phyloP scores from a whole-genome alignment of 2,113 vertebrate genomes.

The Grus americana region DNA sequence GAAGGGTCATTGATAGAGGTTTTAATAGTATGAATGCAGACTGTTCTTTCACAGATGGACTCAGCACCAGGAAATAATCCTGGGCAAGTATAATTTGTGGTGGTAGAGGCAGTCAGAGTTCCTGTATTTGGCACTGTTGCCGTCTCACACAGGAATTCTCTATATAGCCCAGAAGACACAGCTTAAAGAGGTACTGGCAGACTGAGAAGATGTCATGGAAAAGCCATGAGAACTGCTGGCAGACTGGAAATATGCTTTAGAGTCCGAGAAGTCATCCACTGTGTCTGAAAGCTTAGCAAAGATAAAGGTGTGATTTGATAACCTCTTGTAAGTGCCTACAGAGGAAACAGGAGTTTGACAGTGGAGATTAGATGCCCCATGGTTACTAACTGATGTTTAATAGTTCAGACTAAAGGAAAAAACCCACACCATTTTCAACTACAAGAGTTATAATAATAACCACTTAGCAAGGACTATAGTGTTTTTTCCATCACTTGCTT shows the following conservation, averaged over 20 bases:
- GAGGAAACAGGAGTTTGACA: not conserved
- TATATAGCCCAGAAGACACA: not conserved
- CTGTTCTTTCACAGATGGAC: not conserved
- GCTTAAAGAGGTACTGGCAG: rapidly evolving
- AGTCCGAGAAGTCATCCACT: not conserved
- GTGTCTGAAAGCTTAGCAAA: not conserved
- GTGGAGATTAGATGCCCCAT: not conserved
- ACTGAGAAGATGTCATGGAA: not conserved
- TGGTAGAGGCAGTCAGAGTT: not conserved
- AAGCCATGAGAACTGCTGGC: not conserved
- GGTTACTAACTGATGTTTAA: not conserved
- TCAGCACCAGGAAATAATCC: not conserved
- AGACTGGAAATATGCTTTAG: not conserved
- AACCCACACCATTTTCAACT: not conserved
- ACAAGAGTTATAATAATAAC: not conserved
- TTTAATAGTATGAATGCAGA: not conserved
- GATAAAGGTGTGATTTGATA: not conserved
- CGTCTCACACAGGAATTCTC: not conserved
- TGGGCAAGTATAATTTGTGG: not conserved
- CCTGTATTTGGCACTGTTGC: not conserved
- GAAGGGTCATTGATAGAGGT: not conserved
- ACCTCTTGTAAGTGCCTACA: not conserved
- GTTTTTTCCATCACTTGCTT: not conserved
- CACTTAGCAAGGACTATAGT: not conserved
- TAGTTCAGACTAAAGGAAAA: not conserved